These are phyloP conservation scores for Chelon labrosus DNA, from an alignment of 2,797 vertebrate species.

Conservation along the genomic window DNA sequence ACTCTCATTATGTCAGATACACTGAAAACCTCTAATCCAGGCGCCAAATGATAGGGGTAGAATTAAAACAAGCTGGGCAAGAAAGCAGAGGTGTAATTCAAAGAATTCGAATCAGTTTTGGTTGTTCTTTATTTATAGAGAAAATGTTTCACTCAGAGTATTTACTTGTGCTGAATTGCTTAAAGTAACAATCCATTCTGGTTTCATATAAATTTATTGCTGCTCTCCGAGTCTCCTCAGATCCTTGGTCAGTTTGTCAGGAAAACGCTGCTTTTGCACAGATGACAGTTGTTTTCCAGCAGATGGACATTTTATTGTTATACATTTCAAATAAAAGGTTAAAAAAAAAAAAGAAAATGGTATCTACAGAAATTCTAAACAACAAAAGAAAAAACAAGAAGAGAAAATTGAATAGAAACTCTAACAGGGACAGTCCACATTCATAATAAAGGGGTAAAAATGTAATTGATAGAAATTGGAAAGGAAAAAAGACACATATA, in stretches of 20 bases:
- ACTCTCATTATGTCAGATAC: slow-evolving; percentile 77
- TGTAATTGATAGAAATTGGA: background rate
- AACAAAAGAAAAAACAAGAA: background rate
- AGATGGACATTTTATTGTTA: too few species aligned
- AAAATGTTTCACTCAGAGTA: slow-evolving; percentile 21
- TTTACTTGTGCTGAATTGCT: background rate
- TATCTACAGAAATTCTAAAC: too few species aligned
- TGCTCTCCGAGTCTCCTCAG: background rate
- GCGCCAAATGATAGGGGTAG: slow-evolving; percentile 64
- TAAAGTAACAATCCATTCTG: background rate
- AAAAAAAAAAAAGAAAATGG: too few species aligned
- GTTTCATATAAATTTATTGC: background rate
- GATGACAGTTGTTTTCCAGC: too few species aligned
- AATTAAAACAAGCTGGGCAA: slow-evolving; percentile 57
- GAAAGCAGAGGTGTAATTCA: slow-evolving; percentile 51
- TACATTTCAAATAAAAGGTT: too few species aligned
- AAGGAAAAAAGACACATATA: slow-evolving; percentile 2
- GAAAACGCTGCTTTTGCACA: too few species aligned
- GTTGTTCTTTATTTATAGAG: slow-evolving; percentile 41
- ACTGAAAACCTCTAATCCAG: slow-evolving; percentile 80
- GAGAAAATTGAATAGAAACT: background rate
- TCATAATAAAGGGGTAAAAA: background rate
- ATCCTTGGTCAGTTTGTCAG: background rate
- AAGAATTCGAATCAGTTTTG: slow-evolving; percentile 20
- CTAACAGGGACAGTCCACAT: background rate